phyloP scores from a whole-genome alignment of 2,113 vertebrate genomes.

The Osmerus eperlanus region DNA sequence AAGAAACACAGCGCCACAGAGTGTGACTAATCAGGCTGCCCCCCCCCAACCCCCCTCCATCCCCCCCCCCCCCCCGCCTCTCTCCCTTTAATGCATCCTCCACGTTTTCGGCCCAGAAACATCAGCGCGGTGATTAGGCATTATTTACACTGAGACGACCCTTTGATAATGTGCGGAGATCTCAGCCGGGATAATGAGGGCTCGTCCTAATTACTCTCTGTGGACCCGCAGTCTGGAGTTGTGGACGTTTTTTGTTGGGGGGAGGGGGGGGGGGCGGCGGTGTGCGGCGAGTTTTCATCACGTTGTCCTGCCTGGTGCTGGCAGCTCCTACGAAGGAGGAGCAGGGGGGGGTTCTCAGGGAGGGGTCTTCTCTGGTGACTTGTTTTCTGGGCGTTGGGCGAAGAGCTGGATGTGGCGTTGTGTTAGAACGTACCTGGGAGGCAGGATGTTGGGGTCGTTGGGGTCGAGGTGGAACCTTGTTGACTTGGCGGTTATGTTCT shows the following conservation, averaged over 20 bases:
- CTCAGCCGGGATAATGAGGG: not conserved
- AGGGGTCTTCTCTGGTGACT: not conserved
- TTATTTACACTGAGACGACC: conserved; percentile 9
- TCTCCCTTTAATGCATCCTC: conserved; percentile 1
- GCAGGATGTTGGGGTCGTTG: too few relatives aligned
- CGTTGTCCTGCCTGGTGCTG: too few relatives aligned
- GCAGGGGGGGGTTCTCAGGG: not conserved
- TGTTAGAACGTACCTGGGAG: too few relatives aligned
- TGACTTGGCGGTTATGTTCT: too few relatives aligned
- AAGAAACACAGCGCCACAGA: not conserved
- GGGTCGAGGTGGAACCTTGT: too few relatives aligned
- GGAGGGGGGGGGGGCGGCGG: too few relatives aligned
- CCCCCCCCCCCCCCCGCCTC: not conserved
- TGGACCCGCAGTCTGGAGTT: not conserved
- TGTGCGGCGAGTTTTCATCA: not conserved
- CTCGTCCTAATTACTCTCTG: conserved; percentile 7
- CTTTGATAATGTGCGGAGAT: conserved; percentile 6
- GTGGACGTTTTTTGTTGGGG: not conserved
- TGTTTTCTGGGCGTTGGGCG: not conserved
- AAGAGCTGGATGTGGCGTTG: not conserved
- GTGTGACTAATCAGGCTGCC: not conserved
- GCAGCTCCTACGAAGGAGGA: not conserved
- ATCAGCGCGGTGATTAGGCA: conserved; percentile 13
- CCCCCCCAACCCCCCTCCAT: not conserved
- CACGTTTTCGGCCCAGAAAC: not conserved